Evolutionary conservation across 2,888 invertebrate species (phyloP), one percentile per base, ranked within the genome.

Genomic region (Agonopterix alstromeriana): DNA sequence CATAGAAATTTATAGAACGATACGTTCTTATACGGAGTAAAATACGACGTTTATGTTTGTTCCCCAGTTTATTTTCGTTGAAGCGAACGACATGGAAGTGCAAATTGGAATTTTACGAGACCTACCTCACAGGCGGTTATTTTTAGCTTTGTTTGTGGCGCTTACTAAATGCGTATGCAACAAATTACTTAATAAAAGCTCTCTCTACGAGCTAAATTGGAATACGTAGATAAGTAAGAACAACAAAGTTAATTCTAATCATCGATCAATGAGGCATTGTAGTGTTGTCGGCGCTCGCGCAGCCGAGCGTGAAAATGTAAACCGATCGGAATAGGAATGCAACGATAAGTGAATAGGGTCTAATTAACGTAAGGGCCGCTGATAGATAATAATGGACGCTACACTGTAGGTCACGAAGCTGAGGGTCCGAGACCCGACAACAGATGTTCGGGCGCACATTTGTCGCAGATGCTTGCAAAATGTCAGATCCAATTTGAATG

Each of bases 301-400:
- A 70, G 51, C 60, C 63, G 58, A 70, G 65, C 81, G 73, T 80
- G 72, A 72, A 77, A 77, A 77, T 73, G 65, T 71, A 72, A 77
- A 75, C 67, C 64, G 77, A 82, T 82, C 69, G 65, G 65, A 80
- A 78, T 75, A 66, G 70, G 73, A 79, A 77, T 72, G 72, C 66
- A 74, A 64, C 63, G 79, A 81, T 82, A 82, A 80, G 68, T 83
- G 82, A 86, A 85, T 86, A 81, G 77, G 65, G 60, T 58, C 77
- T 85, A 87, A 85, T 87, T 86, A 86, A 75, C 62, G 61, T 61
- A 67, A 75, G 78, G 74, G 77, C 63, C 68, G 77, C 63, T 68
- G 64, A 70, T 72, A 76, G 75, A 80, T 74, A 73, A 80, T 74
- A 73, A 72, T 67, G 61, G 67, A 60, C 56, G 59, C 53, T 62